Evolutionary conservation across 2,797 vertebrate species (phyloP).

Genomic region (Coregonus sp.): DNA sequence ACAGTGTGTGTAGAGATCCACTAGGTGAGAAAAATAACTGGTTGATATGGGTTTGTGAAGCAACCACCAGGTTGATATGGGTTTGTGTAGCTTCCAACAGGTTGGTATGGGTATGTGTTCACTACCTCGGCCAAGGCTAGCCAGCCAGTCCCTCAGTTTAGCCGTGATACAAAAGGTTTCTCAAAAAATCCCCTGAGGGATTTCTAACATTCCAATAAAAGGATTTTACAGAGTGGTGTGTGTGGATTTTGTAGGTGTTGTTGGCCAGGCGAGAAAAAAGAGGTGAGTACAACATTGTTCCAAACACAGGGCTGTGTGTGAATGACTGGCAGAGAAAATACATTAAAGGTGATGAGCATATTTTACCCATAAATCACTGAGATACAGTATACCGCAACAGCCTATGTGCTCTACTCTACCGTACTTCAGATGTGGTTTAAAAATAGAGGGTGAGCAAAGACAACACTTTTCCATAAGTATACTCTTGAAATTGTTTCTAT

Average conservation of each 20-base stretch:
- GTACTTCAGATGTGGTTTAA: conserved; percentile 8
- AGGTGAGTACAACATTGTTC: conserved; percentile 49
- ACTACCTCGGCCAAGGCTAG: conserved; percentile 19
- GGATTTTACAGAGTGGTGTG: conserved; percentile 73
- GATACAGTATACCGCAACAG: background rate
- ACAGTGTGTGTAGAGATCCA: background rate
- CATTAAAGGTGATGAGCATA: conserved; percentile 20
- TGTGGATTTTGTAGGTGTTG: conserved; percentile 32
- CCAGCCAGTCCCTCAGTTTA: conserved; percentile 45
- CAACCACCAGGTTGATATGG: too few species aligned
- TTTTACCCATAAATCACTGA: conserved; percentile 54
- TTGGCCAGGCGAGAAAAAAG: background rate
- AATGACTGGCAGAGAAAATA: background rate
- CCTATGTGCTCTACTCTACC: background rate
- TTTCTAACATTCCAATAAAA: conserved; percentile 77
- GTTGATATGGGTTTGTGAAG: background rate
- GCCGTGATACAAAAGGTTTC: conserved; percentile 41
- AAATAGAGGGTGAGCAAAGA: background rate
- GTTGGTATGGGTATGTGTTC: background rate
- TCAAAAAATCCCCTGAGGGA: conserved; percentile 62
- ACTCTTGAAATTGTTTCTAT: too few species aligned
- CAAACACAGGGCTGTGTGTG: background rate
- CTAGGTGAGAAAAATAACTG: background rate
- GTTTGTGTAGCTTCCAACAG: too few species aligned
- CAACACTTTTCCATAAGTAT: too few species aligned